phyloP scores from a whole-genome alignment of 2,113 vertebrate species.

The Plecotus auritus region DNA sequence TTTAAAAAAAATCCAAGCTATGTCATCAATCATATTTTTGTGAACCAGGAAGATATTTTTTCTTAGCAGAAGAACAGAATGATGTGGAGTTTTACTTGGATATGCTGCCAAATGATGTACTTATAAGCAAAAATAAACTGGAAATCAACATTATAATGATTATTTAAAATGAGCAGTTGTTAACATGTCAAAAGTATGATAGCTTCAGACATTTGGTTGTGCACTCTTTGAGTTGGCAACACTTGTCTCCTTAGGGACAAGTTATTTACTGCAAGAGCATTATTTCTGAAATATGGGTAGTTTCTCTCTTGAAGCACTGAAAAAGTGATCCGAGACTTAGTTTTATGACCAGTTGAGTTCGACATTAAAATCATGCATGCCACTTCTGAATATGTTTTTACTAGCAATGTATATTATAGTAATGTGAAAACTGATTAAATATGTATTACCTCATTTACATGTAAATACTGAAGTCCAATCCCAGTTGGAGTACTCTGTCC shows the following conservation, averaged over 20 bases:
- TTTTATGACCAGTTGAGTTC: not conserved
- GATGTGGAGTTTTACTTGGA: not conserved
- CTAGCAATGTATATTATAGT: not conserved
- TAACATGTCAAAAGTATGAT: not conserved
- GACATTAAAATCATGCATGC: not conserved
- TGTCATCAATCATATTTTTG: not conserved
- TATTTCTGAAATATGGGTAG: not conserved
- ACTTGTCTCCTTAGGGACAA: not conserved
- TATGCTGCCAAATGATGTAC: not conserved
- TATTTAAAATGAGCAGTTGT: not conserved
- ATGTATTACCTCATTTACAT: not conserved
- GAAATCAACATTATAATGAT: not conserved
- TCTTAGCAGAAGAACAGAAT: not conserved
- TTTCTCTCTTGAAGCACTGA: not conserved
- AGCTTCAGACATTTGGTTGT: not conserved
- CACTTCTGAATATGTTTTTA: not conserved
- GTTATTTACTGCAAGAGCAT: not conserved
- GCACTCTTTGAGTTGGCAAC: not conserved
- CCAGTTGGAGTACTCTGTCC: not conserved
- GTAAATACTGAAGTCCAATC: not conserved
- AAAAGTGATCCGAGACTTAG: not conserved
- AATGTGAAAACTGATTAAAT: not conserved
- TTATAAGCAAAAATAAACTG: not conserved
- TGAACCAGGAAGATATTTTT: not conserved
- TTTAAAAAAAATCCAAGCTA: not conserved